phyloP scores from a whole-genome alignment of 2,888 invertebrate species.

The Eueremaeus valkanovi region DNA sequence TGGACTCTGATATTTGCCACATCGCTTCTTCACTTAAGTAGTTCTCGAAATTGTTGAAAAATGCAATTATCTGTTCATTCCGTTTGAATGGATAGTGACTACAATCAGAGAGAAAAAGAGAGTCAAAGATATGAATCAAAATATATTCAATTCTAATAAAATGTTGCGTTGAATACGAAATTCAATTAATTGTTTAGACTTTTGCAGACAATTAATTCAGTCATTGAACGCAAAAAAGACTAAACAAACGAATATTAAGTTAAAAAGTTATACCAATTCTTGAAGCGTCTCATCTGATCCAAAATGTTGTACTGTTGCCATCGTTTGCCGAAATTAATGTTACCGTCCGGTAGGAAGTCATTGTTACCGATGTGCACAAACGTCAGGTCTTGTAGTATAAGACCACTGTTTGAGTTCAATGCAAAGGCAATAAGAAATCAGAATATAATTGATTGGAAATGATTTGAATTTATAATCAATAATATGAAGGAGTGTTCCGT shows the following conservation, averaged over 20 bases:
- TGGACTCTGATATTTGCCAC: conserved; percentile 96
- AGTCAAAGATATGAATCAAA: neutral
- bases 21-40: conserved; percentile 93
- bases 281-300: conserved; percentile 96
- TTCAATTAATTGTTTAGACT: neutral
- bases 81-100: conserved; percentile 89
- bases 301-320: conserved; percentile 99
- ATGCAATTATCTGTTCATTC: conserved; percentile 85
- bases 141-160: neutral
- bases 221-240: conserved; percentile 19
- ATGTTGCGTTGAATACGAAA: neutral
- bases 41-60: conserved; percentile 95
- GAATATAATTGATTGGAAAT: neutral
- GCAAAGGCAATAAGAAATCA: neutral
- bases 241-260: neutral
- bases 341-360: conserved; percentile 76
- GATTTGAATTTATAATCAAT: neutral
- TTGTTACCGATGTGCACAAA: conserved; percentile 98
- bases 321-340: conserved; percentile 91
- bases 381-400: conserved; percentile 96
- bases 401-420: conserved; percentile 63
- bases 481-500: neutral
- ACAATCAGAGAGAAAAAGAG: conserved; percentile 49
- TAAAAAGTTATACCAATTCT: conserved; percentile 72
- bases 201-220: no score